phyloP scores from a whole-genome alignment of 2,797 vertebrate genomes.

The Aselliscus stoliczkanus region DNA sequence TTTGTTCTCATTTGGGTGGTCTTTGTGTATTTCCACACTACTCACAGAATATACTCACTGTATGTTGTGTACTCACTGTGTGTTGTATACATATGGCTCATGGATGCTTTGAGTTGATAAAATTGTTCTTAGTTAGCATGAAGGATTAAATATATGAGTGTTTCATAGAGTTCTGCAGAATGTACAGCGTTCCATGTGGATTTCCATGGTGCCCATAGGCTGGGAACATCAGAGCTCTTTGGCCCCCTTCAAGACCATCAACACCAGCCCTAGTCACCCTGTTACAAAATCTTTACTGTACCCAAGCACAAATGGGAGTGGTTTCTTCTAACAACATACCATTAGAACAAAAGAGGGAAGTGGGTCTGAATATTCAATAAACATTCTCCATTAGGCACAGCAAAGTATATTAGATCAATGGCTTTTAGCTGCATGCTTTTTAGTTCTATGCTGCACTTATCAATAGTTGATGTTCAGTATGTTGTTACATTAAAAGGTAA shows the following conservation, averaged over 20 bases:
- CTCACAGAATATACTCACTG: not conserved
- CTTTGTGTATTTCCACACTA: not conserved
- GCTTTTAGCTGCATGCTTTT: not conserved
- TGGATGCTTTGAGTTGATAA: not conserved
- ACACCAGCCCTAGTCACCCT: not conserved
- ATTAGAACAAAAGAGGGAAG: not conserved
- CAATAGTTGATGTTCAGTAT: not conserved
- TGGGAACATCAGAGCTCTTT: not conserved
- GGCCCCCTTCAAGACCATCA: accelerated
- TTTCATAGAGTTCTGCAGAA: not conserved
- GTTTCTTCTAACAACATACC: not conserved
- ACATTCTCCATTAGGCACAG: not conserved
- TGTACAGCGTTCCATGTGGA: not conserved
- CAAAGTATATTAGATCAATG: not conserved
- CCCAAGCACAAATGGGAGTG: not conserved
- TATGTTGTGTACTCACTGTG: not conserved
- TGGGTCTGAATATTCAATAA: not conserved
- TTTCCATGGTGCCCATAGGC: not conserved
- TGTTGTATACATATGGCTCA: not conserved
- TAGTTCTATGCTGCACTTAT: not conserved
- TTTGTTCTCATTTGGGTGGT: not conserved
- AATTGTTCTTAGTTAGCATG: not conserved
- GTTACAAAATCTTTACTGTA: not conserved
- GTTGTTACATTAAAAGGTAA: not conserved
- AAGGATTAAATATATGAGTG: not conserved